Evolutionary conservation across 2,888 invertebrate genomes (phyloP), one percentile per base, ranked within the genome.

Genomic region (Conistra vaccinii): DNA sequence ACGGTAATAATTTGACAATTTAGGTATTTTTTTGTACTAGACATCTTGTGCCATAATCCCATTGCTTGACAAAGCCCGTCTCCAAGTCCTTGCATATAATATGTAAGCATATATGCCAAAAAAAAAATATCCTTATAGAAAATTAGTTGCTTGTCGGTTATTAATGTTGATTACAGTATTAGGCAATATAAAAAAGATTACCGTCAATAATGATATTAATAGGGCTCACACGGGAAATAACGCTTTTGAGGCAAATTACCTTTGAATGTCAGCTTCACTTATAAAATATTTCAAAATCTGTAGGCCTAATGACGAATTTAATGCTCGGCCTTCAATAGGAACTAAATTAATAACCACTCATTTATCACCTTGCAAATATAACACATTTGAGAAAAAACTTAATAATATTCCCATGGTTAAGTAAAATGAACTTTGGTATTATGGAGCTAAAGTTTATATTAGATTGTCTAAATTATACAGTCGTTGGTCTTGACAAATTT

Each of bases 401-500:
- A 65, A 53, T 73, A 71, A 72, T 60, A 67, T 26, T 51, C 69
- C 80, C 73, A 71, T 78, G 78, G 29, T 39, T 32, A 60, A 71
- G 23, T 29, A 78, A 76, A 71, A 20, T 76, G 53, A 83, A 85
- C 88, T 79, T 75, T 86, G 70, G 10, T 29, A 14, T 62, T 73
- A 71, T 63, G 3, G 1, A 12, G n/a, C 10, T 83, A 85, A 78
- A 80, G 83, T 83, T 83, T 78, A 78, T 74, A 80, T 80, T 85
- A 78, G 76, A 70, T 74, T 72, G 71, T 74, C 23, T 51, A 69
- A 67, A 72, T 84, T 82, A 77, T 79, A 69, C 35, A 74, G 69
- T 79, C 58, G 78, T 83, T 76, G 85, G 63, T 88, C 76, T 88
- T 91, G 92, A 92, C 92, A 92, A 92, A 92, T 92, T 92, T 90